These are phyloP conservation scores for Pyrgilauda ruficollis DNA, from an alignment of 2,113 vertebrate species.

Conservation along the genomic window DNA sequence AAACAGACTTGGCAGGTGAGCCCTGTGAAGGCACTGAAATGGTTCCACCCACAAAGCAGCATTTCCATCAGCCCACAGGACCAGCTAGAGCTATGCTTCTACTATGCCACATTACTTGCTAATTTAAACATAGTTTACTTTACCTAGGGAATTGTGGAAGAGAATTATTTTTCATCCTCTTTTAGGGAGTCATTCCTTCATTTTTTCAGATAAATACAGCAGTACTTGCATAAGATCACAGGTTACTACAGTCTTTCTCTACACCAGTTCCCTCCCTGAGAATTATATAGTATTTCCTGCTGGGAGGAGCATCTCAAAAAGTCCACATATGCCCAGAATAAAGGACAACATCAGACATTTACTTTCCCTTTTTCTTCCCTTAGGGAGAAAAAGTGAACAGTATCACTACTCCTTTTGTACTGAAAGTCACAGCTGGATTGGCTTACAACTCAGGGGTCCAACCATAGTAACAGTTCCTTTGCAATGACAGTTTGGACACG, in stretches of 20 bases:
- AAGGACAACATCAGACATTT: background rate
- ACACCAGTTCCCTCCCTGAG: background rate
- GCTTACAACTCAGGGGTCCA: background rate
- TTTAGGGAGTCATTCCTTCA: background rate
- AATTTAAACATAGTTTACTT: background rate
- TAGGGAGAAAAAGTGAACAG: background rate
- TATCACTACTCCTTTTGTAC: background rate
- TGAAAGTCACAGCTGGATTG: constrained; percentile 2
- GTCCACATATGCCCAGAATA: background rate
- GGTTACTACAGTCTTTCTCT: background rate
- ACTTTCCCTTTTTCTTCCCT: background rate
- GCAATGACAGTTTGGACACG: background rate
- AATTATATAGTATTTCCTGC: background rate
- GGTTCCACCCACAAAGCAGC: fast-evolving
- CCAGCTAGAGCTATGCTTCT: background rate
- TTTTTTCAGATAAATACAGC: background rate
- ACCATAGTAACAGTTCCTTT: background rate
- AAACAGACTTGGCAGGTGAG: background rate
- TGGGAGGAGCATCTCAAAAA: background rate
- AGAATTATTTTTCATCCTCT: background rate
- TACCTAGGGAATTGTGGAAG: background rate
- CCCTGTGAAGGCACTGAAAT: background rate
- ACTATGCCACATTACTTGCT: background rate
- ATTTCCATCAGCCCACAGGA: background rate
- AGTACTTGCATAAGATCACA: background rate